These are phyloP conservation scores for Columba janthina DNA, from an alignment of 2,113 vertebrate species.

Conservation along the genomic window DNA sequence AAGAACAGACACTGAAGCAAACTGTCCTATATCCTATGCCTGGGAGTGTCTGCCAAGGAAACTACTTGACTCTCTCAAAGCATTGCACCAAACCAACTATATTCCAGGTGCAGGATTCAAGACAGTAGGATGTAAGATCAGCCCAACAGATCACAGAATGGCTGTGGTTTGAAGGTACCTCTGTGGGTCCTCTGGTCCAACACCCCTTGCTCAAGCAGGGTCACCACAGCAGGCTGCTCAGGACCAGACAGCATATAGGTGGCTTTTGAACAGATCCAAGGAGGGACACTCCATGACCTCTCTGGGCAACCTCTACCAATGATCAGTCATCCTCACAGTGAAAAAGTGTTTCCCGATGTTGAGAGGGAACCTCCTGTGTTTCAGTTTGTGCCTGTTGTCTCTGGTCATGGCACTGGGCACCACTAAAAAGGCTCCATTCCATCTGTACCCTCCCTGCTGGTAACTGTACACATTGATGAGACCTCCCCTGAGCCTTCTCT, in stretches of 20 bases:
- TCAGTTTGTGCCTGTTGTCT: background rate
- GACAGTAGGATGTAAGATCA: background rate
- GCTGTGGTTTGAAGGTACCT: background rate
- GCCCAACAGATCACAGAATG: background rate
- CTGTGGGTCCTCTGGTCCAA: background rate
- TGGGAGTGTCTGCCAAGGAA: background rate
- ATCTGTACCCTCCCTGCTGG: background rate
- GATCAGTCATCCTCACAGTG: background rate
- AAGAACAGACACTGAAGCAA: background rate
- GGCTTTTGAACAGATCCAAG: background rate
- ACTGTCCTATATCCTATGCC: background rate
- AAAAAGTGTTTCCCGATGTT: background rate
- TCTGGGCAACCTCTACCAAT: too few relatives aligned
- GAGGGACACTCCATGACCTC: background rate
- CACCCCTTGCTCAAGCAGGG: background rate
- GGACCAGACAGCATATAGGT: too few relatives aligned
- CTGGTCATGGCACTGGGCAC: background rate
- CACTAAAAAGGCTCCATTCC: background rate
- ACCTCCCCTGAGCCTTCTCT: background rate
- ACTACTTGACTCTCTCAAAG: background rate
- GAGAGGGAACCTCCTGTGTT: too few relatives aligned
- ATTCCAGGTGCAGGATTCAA: background rate
- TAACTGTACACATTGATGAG: background rate
- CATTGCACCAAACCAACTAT: background rate
- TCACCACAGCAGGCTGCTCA: background rate